Evolutionary conservation across 2,888 invertebrate genomes (phyloP).

Genomic region (Macaria notata): DNA sequence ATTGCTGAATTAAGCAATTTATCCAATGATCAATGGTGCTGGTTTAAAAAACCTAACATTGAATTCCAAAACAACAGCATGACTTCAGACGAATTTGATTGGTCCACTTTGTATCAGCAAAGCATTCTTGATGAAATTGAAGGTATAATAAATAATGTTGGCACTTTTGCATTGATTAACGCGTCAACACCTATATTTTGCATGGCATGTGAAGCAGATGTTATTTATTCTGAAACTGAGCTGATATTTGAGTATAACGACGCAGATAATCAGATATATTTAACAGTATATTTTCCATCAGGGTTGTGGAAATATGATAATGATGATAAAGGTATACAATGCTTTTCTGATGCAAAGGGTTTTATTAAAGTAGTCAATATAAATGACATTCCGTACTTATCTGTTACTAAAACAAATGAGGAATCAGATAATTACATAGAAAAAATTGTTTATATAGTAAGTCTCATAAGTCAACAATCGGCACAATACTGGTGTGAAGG

Average conservation of each 20-base stretch:
- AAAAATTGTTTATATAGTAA: conserved; percentile 75
- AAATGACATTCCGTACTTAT: conserved; percentile 53
- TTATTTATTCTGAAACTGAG: conserved; percentile 54
- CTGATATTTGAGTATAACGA: conserved; percentile 60
- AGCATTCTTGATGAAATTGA: conserved; percentile 26
- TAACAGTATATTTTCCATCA: conserved; percentile 81
- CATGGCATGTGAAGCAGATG: conserved; percentile 66
- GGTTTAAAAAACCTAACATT: conserved; percentile 46
- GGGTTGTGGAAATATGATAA: conserved; percentile 75
- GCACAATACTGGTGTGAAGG: conserved; percentile 87
- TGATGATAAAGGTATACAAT: conserved; percentile 77
- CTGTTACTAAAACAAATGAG: conserved; percentile 27
- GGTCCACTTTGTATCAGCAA: too few relatives aligned
- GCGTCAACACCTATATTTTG: conserved; percentile 48
- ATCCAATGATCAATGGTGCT: conserved; percentile 57
- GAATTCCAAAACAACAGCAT: conserved; percentile 16
- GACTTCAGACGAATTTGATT: background rate
- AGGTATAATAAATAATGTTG: conserved; percentile 59
- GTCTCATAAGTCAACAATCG: conserved; percentile 74
- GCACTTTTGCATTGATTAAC: conserved; percentile 49
- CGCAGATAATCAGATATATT: conserved; percentile 53
- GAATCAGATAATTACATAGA: conserved; percentile 37
- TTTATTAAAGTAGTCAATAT: conserved; percentile 71
- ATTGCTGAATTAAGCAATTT: conserved; percentile 50
- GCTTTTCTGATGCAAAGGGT: conserved; percentile 83